These are phyloP conservation scores for Schizaphis graminum DNA, from an alignment of 2,888 invertebrate species.

Conservation along the genomic window DNA sequence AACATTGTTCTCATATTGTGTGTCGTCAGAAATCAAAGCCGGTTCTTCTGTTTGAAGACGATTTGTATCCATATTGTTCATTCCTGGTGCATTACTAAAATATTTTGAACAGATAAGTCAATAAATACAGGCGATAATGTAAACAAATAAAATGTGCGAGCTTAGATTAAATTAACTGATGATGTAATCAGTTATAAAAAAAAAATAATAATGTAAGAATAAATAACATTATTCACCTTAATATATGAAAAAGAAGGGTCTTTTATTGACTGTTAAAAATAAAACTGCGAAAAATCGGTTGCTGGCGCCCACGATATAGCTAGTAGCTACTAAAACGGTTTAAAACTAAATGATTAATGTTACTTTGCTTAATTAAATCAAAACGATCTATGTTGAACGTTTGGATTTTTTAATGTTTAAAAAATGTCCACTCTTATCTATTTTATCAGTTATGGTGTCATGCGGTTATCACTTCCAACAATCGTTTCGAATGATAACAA, in stretches of 20 bases:
- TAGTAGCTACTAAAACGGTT: neutral
- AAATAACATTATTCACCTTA: constrained; percentile 1
- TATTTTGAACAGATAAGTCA: neutral
- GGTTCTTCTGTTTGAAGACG: constrained; percentile 24
- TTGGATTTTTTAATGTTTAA: constrained; percentile 42
- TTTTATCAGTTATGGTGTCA: constrained; percentile 22
- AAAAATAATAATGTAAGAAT: neutral
- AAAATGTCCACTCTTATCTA: constrained; percentile 57
- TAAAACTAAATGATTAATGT: constrained; percentile 21
- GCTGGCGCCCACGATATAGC: neutral
- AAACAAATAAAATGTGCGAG: constrained; percentile 7
- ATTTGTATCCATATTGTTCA: constrained; percentile 22
- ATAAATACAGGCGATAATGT: neutral
- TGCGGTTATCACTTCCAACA: constrained; percentile 30
- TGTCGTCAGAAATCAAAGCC: neutral
- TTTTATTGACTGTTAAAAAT: neutral
- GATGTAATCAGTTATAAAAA: constrained; percentile 23
- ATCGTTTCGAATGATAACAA: constrained; percentile 8
- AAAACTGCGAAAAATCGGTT: neutral
- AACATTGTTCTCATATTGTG: neutral
- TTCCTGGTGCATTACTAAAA: constrained; percentile 41
- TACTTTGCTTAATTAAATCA: neutral
- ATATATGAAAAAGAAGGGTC: neutral
- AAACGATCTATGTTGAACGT: constrained; percentile 32
- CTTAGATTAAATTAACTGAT: neutral